Conservation (phyloP, 2,888 invertebrate species). For the Syrphus vitripennis region DNA sequence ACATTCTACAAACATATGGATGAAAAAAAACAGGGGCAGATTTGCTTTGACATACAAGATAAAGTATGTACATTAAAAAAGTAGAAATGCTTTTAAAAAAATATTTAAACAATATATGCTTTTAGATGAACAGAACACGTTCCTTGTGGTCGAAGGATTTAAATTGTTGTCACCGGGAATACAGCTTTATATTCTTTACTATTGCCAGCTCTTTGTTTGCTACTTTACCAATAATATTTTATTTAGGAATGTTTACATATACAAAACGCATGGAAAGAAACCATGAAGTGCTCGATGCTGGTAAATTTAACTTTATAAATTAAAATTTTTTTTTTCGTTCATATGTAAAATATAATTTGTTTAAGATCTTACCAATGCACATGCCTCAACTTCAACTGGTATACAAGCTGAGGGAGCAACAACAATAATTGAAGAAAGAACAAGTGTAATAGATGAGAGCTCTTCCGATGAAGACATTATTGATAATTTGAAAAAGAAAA, state of each 20-base stretch:
- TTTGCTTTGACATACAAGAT: constrained; percentile 58
- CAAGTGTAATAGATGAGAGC: not conserved
- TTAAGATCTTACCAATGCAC: not conserved
- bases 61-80: not conserved
- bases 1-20: constrained; percentile 36
- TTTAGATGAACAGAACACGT: constrained; percentile 78
- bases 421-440: not conserved
- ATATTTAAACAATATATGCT: not conserved
- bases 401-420: not conserved
- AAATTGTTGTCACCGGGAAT: constrained; percentile 76
- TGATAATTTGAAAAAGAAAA: not conserved
- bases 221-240: constrained; percentile 76
- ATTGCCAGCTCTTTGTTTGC: constrained; percentile 72
- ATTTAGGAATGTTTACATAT: constrained; percentile 73
- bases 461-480: not conserved
- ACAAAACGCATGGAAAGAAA: constrained; percentile 76
- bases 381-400: constrained; percentile 17
- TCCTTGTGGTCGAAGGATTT: constrained; percentile 76
- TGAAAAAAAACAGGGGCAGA: constrained; percentile 20
- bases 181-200: constrained; percentile 73
- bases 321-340: not conserved
- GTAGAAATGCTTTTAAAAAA: not conserved
- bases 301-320: constrained; percentile 36
- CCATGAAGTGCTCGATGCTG: constrained; percentile 74
- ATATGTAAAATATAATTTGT: not conserved